A percentile compares a stretch with the other conserved stretches of the same genome.
phyloP scores from a whole-genome alignment of 1,140 invertebrate species.

The Papilio polytes region DNA sequence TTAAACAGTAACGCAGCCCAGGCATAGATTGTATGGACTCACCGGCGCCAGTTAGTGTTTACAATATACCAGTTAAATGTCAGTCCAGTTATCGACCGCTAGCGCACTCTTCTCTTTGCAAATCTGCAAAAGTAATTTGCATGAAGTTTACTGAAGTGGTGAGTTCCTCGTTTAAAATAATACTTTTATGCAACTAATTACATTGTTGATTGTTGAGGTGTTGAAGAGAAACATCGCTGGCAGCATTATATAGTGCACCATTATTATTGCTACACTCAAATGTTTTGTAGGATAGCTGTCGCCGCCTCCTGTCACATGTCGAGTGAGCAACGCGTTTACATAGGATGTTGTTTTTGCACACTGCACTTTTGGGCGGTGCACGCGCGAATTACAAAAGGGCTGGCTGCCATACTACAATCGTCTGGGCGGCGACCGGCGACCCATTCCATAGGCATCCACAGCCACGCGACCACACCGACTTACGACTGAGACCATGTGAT shows the following conservation, averaged over 20 bases:
- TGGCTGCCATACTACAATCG: constrained; percentile 61
- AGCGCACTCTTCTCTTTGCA: not conserved
- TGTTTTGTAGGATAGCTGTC: constrained; percentile 11
- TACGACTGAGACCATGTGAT: constrained; percentile 32
- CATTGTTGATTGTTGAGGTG: not conserved
- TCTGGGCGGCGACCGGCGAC: constrained; percentile 59
- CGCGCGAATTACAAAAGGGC: constrained; percentile 65
- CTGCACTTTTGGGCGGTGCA: constrained; percentile 68
- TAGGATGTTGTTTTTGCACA: constrained; percentile 71
- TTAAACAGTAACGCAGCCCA: no score
- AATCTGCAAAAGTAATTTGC: not conserved
- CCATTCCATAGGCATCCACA: constrained; percentile 51
- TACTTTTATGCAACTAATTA: not conserved
- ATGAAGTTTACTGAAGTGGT: not conserved
- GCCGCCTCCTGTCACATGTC: constrained; percentile 47
- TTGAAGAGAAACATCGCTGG: not conserved
- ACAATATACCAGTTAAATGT: not conserved
- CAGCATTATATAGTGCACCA: not conserved
- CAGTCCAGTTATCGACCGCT: not conserved
- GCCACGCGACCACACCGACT: constrained; percentile 14
- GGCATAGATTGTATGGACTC: no score
- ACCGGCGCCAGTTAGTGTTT: no score
- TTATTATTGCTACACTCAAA: constrained; percentile 16
- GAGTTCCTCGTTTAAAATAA: constrained; percentile 6
- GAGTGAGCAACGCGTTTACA: constrained; percentile 56